Evolutionary conservation across 2,113 vertebrate genomes (phyloP), one percentile per base, ranked within the genome.

Genomic region (Lontra canadensis): DNA sequence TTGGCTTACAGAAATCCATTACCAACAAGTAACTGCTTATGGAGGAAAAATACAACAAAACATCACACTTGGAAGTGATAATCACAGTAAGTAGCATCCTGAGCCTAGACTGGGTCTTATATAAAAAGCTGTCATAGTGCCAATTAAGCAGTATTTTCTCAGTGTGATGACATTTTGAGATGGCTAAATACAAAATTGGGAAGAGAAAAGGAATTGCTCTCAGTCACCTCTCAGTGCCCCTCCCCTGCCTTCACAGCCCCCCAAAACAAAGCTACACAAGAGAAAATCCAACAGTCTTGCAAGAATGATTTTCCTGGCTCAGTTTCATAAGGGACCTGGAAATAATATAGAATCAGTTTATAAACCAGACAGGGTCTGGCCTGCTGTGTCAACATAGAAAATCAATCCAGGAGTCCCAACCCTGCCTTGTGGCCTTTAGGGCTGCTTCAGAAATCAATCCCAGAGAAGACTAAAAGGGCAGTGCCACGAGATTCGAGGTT

Each of bases 301-400:
- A 71, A 83, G 74, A 94, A 61, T 71, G 61, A 59, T 93, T 88
- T 97, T 96, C 89, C 94, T 83, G 49, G 39, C 25, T 97, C 81
- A 39, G 74, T 96, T 96, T 97, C 95, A 81, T 95, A 96, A 95
- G 74, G 92, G 84, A 94, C 87, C 92, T 95, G 94, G 90, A 97
- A 96, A 98, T 95, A 97, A 97, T 93, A 96, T n/a, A 94, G 78
- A 95, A 94, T 96, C 90, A n/a, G 67, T 96, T 98, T 94, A 96
- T 96, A 98, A 96, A 94, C 81, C 67, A 98, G 97, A 97, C 71
- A 94, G 90, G 90, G 73, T 49, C 84, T 31, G 29, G 88, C 67
- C 96, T 71, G 74, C 91, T 89, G 25, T 93, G 94, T 97, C 93
- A 98, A 96, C 95, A 97, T 6, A 82, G 90, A 94, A 98, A 98